Percentiles rank a stretch among this genome's conserved stretches.
phyloP scores from a whole-genome alignment of 2,888 invertebrate species.

The Yponomeuta malinellus region DNA sequence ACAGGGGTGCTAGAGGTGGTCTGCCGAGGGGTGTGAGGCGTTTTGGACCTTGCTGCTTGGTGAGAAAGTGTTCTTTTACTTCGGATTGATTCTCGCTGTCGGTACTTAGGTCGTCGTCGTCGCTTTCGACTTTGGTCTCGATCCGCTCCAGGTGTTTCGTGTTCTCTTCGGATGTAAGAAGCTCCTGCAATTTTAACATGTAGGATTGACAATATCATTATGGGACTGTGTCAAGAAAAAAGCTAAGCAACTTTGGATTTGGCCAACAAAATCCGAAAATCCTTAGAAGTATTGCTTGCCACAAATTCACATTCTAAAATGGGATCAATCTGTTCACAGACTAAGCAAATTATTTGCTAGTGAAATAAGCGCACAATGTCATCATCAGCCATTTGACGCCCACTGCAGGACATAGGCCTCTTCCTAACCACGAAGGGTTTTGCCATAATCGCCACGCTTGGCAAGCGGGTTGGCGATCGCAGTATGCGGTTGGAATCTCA shows the following conservation, averaged over 20 bases:
- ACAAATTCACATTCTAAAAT: neutral
- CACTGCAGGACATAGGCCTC: too few relatives aligned
- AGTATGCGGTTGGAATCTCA: too few relatives aligned
- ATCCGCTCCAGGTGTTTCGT: conserved; percentile 66
- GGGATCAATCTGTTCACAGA: too few relatives aligned
- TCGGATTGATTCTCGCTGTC: conserved; percentile 59
- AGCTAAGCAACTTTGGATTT: neutral
- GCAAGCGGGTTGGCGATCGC: too few relatives aligned
- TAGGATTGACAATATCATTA: too few relatives aligned
- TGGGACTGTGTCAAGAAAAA: neutral
- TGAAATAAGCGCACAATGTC: too few relatives aligned
- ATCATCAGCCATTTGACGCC: too few relatives aligned
- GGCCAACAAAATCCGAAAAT: too few relatives aligned
- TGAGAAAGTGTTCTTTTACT: conserved; percentile 28
- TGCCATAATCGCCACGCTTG: too few relatives aligned
- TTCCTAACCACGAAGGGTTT: too few relatives aligned
- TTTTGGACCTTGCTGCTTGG: conserved; percentile 28
- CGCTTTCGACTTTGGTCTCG: conserved; percentile 71
- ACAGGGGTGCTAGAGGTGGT: conserved; percentile 54
- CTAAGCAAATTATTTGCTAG: too few relatives aligned
- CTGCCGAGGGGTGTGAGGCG: conserved; percentile 54
- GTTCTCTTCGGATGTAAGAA: conserved; percentile 69
- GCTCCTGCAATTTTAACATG: conserved; percentile 44
- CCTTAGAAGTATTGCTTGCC: too few relatives aligned
- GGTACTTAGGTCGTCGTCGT: conserved; percentile 61